Evolutionary conservation across 1,140 invertebrate genomes (phyloP), one percentile per base, ranked within the genome.

Genomic region (Heterodera carotae): DNA sequence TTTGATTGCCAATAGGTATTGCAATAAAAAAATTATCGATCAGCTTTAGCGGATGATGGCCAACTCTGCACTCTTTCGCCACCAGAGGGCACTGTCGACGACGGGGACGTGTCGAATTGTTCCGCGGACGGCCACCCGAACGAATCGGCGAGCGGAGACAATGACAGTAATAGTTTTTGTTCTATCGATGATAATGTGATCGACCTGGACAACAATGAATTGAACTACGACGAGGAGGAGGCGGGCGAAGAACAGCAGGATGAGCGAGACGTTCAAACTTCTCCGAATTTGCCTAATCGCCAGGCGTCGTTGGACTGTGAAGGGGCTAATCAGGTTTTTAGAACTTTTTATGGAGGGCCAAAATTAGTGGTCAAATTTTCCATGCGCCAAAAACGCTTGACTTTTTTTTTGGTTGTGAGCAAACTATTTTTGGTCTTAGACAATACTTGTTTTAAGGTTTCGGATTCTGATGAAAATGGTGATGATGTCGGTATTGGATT

Each of bases 211-310:
- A 74, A 74, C 29, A 74, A 74, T 27, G 72, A 74, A 29, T 36
- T 74, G 33, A 74, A 74, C 71, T 73, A 73, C 8, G 71, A 73
- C 25, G 71, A 73, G 27, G 72, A 74, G 25, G 70, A 53, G 12
- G 59, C 66, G 27, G 72, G 64, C 2, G 33, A 4, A 1, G 48
- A 74, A 2, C 12, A 33, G 2, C 36, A 31, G 25, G 33, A 31
- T 10, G 29, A 10, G 22, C 4, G 36, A 66, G 56, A 15, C 36
- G 34, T 10, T 2, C 10, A 36, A 6, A 31, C 66, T 36, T 29
- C 72, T 15, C 22, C 48, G 48, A 56, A 56, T 2, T 56, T 22
- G 48, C 12, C 5, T 4, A 15, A 56, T 22, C 48, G 5, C 48
- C 48, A 22, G 15, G 48, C 12, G 12, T 56, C 48, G 48, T 22